Conservation (phyloP, 2,888 invertebrate species). For the Apotomis turbidana region DNA sequence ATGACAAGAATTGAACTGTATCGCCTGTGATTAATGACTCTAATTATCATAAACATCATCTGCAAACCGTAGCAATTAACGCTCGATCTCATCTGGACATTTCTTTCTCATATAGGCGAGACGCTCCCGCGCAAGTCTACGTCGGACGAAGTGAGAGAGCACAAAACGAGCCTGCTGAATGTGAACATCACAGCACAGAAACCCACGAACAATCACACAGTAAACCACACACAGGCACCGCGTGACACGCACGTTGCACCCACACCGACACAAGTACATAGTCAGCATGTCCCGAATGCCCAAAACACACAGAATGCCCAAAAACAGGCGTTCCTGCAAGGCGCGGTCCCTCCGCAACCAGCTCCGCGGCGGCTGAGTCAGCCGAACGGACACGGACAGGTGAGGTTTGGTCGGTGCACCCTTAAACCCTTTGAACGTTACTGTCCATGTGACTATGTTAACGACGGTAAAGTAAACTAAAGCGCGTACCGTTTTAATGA, state of each 20-base stretch:
- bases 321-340: slow-evolving; percentile 30
- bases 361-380: slow-evolving; percentile 68
- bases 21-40: neutral
- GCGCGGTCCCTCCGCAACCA: slow-evolving; percentile 45
- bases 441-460: neutral
- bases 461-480: too few relatives aligned
- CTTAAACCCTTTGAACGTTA: slow-evolving; percentile 2
- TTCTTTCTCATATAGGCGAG: slow-evolving; percentile 59
- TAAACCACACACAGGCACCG: slow-evolving; percentile 45
- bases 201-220: slow-evolving; percentile 59
- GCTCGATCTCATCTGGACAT: slow-evolving; percentile 21
- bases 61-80: neutral
- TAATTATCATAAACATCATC: neutral
- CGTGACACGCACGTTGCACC: slow-evolving; percentile 47
- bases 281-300: neutral
- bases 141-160: slow-evolving; percentile 78
- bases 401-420: slow-evolving; percentile 53
- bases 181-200: slow-evolving; percentile 61
- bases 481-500: too few relatives aligned
- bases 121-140: slow-evolving; percentile 69
- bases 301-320: slow-evolving; percentile 17
- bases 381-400: slow-evolving; percentile 76
- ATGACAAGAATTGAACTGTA: neutral
- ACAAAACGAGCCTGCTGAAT: slow-evolving; percentile 71
- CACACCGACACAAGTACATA: slow-evolving; percentile 43